Evolutionary conservation across 2,888 invertebrate genomes (phyloP).

Genomic region (Cenopis cana): DNA sequence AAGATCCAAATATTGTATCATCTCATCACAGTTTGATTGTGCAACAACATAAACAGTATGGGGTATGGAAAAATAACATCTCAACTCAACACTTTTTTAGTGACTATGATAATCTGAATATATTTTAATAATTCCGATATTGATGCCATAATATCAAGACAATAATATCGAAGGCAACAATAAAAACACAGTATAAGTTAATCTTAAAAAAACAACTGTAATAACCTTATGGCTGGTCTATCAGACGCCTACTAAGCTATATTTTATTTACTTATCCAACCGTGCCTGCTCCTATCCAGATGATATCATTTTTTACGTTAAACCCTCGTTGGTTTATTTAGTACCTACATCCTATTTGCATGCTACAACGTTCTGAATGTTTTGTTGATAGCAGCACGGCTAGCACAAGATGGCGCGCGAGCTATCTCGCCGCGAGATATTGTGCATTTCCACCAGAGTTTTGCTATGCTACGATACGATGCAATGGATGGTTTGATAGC

Average conservation of each 20-base stretch:
- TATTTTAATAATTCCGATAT: neutral
- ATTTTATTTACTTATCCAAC: neutral
- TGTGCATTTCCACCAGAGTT: too few species aligned
- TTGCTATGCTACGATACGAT: too few species aligned
- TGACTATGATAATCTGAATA: neutral
- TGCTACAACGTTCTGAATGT: slow-evolving; percentile 21
- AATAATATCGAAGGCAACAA: neutral
- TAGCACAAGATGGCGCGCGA: too few species aligned
- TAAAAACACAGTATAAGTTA: neutral
- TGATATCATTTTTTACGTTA: slow-evolving; percentile 28
- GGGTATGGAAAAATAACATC: neutral
- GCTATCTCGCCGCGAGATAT: too few species aligned
- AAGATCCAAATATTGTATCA: slow-evolving; percentile 8
- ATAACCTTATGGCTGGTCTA: too few species aligned
- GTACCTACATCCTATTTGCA: slow-evolving; percentile 24
- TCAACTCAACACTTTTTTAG: neutral
- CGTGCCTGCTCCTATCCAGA: slow-evolving; percentile 2
- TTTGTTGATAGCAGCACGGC: slow-evolving; percentile 19
- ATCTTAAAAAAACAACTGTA: neutral
- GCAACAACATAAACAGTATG: slow-evolving; percentile 4
- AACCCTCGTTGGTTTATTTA: slow-evolving; percentile 25
- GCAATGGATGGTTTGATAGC: too few species aligned
- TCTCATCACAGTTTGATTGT: neutral
- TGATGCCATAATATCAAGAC: neutral
- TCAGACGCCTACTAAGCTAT: too few species aligned